Conservation (phyloP, 2,113 vertebrate genomes). For the Rissa tridactyla region DNA sequence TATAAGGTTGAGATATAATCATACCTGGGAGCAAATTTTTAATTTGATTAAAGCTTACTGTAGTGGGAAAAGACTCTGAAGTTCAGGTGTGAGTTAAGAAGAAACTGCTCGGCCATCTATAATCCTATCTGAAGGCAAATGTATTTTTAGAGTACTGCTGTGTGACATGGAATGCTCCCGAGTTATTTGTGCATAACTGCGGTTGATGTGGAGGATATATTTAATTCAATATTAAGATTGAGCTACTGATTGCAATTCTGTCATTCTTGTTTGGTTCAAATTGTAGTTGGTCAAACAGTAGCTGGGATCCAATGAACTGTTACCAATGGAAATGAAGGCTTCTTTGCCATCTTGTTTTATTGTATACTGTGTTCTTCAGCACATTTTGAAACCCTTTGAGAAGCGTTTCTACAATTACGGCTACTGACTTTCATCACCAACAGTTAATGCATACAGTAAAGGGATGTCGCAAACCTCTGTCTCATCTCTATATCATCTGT, state of each 20-base stretch:
- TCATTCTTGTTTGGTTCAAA: not conserved
- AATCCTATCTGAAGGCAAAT: not conserved
- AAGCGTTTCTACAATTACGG: not conserved
- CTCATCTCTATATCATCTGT: not conserved
- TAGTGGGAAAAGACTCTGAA: not conserved
- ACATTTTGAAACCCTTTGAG: not conserved
- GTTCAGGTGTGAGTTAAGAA: conserved; percentile 18
- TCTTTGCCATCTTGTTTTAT: not conserved
- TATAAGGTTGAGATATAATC: not conserved
- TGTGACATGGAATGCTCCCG: not conserved
- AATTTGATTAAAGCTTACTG: conserved; percentile 24
- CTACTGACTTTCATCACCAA: not conserved
- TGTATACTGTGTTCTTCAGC: not conserved
- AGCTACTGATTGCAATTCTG: not conserved
- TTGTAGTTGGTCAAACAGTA: not conserved
- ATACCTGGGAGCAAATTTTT: not conserved
- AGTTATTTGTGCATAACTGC: not conserved
- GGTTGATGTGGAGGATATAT: not conserved
- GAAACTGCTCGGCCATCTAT: not conserved
- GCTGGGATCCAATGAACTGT: not conserved
- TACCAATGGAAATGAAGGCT: not conserved
- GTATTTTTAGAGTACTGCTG: not conserved
- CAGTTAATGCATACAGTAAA: not conserved
- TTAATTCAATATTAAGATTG: not conserved
- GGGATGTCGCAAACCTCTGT: not conserved